Evolutionary conservation across 2,797 vertebrate genomes (phyloP).

Genomic region (Clarias pachynema): DNA sequence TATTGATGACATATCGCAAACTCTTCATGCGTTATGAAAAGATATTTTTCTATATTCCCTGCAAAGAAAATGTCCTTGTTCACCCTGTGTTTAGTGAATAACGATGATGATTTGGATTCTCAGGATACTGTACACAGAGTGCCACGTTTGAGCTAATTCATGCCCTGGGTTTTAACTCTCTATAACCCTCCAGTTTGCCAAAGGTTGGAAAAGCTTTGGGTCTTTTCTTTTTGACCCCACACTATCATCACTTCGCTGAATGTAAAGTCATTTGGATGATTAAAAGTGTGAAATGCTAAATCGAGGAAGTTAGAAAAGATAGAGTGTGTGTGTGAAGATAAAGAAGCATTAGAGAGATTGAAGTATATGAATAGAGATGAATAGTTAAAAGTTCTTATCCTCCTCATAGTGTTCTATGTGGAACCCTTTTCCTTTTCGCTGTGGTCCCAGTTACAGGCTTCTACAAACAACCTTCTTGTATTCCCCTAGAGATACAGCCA

Average conservation of each 20-base stretch:
- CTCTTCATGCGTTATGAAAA: background rate
- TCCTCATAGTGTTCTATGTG: background rate
- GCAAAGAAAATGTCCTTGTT: background rate
- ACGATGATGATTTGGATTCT: background rate
- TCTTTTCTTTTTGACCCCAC: background rate
- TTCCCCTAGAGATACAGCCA: background rate
- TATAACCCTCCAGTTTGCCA: background rate
- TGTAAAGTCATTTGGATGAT: background rate
- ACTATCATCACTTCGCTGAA: background rate
- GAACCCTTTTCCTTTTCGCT: background rate
- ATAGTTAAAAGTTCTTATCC: background rate
- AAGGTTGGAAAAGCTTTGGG: background rate
- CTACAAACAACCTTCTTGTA: constrained; percentile 9
- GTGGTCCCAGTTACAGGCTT: background rate
- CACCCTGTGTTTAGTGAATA: background rate
- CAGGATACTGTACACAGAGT: background rate
- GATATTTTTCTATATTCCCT: background rate
- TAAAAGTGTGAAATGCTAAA: background rate
- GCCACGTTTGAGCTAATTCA: too few relatives aligned
- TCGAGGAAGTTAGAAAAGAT: background rate
- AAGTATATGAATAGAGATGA: background rate
- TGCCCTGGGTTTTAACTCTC: background rate
- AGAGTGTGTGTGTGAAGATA: background rate
- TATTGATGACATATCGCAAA: background rate
- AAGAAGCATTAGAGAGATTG: background rate